These are phyloP conservation scores for Elachura formosa DNA, from an alignment of 2,113 vertebrate genomes.

Conservation along the genomic window DNA sequence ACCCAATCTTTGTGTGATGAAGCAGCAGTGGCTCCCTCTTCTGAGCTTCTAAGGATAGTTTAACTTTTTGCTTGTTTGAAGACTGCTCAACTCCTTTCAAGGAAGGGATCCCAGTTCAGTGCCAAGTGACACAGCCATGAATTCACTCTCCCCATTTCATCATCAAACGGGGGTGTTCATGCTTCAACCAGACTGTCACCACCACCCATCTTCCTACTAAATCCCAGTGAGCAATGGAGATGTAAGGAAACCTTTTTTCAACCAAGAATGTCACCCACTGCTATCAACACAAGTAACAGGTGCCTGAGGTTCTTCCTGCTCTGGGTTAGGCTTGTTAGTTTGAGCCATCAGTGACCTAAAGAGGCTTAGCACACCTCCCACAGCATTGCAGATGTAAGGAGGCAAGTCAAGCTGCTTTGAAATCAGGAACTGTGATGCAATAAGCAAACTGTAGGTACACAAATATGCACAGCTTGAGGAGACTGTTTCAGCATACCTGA, in stretches of 20 bases:
- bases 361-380: not conserved
- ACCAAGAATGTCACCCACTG: not conserved
- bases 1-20: not conserved
- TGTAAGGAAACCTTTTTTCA: not conserved
- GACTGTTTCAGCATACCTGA: conserved; percentile 78
- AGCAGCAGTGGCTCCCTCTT: not conserved
- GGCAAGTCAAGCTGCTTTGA: not conserved
- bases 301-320: not conserved
- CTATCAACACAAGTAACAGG: not conserved
- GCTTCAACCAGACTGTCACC: not conserved
- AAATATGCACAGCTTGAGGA: not conserved
- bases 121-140: not conserved
- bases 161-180: not conserved
- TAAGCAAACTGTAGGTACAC: not conserved
- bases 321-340: not conserved
- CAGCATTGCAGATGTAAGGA: not conserved
- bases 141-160: not conserved
- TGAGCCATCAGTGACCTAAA: not conserved
- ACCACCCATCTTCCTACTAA: not conserved
- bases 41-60: not conserved
- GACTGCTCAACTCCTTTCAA: not conserved
- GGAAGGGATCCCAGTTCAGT: not conserved
- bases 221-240: not conserved
- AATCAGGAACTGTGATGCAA: not conserved
- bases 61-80: not conserved